Evolutionary conservation across 1,140 invertebrate species (phyloP), one percentile per base, ranked within the genome.

Genomic region (Pararge aegeria): DNA sequence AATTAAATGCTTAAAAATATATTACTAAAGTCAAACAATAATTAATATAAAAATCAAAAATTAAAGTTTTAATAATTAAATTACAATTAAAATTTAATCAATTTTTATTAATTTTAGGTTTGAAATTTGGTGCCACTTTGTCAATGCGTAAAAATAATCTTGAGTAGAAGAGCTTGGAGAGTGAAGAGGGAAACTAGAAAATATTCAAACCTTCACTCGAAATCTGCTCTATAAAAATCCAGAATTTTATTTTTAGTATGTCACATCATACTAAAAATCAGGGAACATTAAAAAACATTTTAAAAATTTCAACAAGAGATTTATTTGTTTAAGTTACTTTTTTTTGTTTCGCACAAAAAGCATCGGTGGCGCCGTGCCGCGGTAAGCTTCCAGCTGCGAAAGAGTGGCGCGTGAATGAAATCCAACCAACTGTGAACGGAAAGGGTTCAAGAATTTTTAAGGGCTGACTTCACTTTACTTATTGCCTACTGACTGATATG

Each of bases 351-450:
- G 34, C 16, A 56, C 55, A 49, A 65, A 56, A 56, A 57, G 46
- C 42, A 30, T 37, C 53, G 64, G 64, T 58, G 64, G 3, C 24
- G 24, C 24, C 24, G 24, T n/a, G n/a, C 63, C 63, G 48, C 38
- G 40, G 27, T 34, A 38, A 50, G 48, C 30, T 53, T 61, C 52
- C 64, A 66, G 64, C 42, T 68, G 57, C 27, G 49, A 55, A 55
- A 34, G 38, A 54, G 59, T 44, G 40, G 38, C 63, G 69, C 55
- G 38, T 71, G 62, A 63, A 48, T 68, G 59, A 63, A 53, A 65
- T 51, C 66, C 62, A 65, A 54, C 61, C 66, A 52, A 60, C 55
- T 71, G 62, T 68, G 60, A 49, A 55, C 49, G 59, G 60, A 71
- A 71, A 63, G 69, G 69, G 66, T 71, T 71, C 59, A 38, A 15